Evolutionary conservation across 2,797 vertebrate species (phyloP).

Genomic region (Peromyscus nudipes): DNA sequence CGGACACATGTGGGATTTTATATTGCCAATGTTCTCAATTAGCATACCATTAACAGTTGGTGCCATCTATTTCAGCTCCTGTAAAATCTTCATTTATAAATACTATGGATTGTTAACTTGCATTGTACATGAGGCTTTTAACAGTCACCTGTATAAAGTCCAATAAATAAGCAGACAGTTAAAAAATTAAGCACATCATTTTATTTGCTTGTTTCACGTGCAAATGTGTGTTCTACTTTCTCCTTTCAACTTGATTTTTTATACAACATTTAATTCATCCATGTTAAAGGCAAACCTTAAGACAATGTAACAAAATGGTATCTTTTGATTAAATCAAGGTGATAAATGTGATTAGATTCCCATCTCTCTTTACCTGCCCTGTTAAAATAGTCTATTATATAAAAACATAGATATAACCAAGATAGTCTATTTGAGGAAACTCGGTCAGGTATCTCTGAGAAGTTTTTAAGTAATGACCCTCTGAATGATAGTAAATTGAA

Average conservation of each 20-base stretch:
- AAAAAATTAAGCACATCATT: background rate
- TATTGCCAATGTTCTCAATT: background rate
- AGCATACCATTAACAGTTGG: background rate
- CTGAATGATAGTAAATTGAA: background rate
- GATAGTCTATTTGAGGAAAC: background rate
- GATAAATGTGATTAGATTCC: background rate
- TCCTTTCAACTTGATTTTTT: background rate
- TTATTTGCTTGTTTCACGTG: background rate
- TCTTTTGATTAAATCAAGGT: background rate
- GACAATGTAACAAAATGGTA: background rate
- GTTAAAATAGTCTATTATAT: conserved; percentile 44
- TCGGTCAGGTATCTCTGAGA: background rate
- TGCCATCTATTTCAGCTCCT: background rate
- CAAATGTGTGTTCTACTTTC: background rate
- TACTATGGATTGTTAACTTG: background rate
- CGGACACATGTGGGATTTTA: background rate
- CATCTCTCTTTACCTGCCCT: background rate
- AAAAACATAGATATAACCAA: background rate
- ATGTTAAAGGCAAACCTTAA: background rate
- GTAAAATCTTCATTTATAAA: background rate
- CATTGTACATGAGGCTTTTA: background rate
- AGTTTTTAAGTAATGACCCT: background rate
- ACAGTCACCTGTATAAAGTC: background rate
- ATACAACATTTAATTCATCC: background rate
- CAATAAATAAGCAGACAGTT: background rate